phyloP scores from a whole-genome alignment of 2,113 vertebrate genomes.

The Oxygymnocypris stewartii region DNA sequence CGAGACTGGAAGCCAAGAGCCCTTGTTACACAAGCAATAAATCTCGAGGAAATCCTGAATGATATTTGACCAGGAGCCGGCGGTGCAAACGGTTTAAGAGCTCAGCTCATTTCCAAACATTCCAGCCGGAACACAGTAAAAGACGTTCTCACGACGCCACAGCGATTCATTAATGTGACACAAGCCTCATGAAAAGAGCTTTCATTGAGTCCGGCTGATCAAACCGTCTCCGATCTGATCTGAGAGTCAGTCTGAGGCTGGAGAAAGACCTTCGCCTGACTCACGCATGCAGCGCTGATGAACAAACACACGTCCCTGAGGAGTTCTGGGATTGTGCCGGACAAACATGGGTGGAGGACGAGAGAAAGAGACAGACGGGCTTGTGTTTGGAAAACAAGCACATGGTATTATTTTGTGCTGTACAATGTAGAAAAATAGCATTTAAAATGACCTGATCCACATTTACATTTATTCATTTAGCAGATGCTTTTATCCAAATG shows the following conservation, averaged over 20 bases:
- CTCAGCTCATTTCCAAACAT: constrained; percentile 13
- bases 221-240: neutral
- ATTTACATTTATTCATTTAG: neutral
- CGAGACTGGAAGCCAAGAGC: neutral
- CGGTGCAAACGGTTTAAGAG: neutral
- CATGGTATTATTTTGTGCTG: neutral
- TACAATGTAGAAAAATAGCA: neutral
- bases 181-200: constrained; percentile 8
- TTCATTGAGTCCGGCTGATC: neutral
- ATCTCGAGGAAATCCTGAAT: neutral
- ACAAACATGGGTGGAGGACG: neutral
- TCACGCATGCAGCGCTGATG: neutral
- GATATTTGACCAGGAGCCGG: constrained; percentile 5
- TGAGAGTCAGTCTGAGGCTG: neutral
- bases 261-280: neutral
- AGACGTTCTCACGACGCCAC: neutral
- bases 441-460: neutral
- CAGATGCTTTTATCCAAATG: neutral
- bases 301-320: neutral
- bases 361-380: neutral
- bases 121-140: neutral
- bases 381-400: neutral
- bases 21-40: constrained; percentile 9
- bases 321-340: neutral
- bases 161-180: neutral